A percentile compares a stretch with the other conserved stretches of the same genome.
Conservation (phyloP, 2,113 vertebrate genomes). For the Gobius niger region DNA sequence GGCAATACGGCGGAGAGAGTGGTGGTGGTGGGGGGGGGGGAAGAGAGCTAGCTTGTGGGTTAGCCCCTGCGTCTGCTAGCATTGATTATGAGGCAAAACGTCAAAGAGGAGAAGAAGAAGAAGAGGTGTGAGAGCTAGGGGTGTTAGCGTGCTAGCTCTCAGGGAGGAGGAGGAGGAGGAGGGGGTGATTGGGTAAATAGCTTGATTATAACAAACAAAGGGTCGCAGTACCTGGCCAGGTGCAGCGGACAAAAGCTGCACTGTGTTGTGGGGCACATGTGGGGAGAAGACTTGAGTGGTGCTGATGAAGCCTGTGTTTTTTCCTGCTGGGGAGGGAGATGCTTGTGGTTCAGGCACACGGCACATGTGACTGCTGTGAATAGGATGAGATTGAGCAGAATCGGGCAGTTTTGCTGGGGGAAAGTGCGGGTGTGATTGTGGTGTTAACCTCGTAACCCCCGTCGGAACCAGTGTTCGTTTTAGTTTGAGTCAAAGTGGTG, state of each 20-base stretch:
- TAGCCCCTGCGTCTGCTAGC: slow-evolving; percentile 66
- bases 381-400: too few relatives aligned
- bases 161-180: neutral
- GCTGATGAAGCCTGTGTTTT: neutral
- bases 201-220: neutral
- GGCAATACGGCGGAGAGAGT: slow-evolving; percentile 22
- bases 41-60: slow-evolving; percentile 51
- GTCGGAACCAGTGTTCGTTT: too few relatives aligned
- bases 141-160: slow-evolving; percentile 54
- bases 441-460: too few relatives aligned
- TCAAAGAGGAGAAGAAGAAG: slow-evolving; percentile 6
- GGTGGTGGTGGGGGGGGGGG: neutral
- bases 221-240: slow-evolving; percentile 47
- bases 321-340: too few relatives aligned
- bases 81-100: slow-evolving; percentile 32
- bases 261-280: neutral
- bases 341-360: too few relatives aligned
- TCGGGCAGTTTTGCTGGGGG: too few relatives aligned
- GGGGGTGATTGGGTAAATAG: slow-evolving; percentile 21
- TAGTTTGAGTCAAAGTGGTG: too few relatives aligned
- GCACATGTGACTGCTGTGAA: too few relatives aligned
- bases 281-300: neutral
- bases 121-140: slow-evolving; percentile 48
- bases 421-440: too few relatives aligned
- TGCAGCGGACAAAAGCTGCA: slow-evolving; percentile 41